Evolutionary conservation across 2,888 invertebrate species (phyloP), one percentile per base, ranked within the genome.

Genomic region (Leptinotarsa peninsularis): DNA sequence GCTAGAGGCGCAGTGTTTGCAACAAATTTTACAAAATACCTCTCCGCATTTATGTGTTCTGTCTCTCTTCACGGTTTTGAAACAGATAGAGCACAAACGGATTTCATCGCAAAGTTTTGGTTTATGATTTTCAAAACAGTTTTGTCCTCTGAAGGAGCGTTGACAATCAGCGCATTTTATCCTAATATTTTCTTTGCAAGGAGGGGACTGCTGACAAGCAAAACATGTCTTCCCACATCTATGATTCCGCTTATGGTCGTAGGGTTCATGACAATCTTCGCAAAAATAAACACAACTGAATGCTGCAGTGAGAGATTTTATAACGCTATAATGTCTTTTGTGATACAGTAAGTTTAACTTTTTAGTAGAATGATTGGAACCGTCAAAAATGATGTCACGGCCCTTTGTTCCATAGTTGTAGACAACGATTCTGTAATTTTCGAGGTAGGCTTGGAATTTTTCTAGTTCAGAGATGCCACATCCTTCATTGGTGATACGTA

Each of bases 221-320:
- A 52, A 4, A 63, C 43, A 52, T 74, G 67, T 73, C 2, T 27
- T 67, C 0, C 18, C 49, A 63, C 78, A 78, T 18, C 49, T 18
- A 60, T 76, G 78, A 2, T 49, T 23, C 14, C 54, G 49, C 71
- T 76, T 78, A 27, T 67, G 18, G 14, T 76, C n/a, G 58, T 74
- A 78, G 17, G 78, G 75, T 21, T 56, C 27, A 66, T 76, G 67
- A 67, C 79, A 80, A 13, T 49, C 14, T 70, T 75, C 72, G 60
- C 78, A 79, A 63, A 56, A 80, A 73, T 77, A 78, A 10, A 4
- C 18, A 58, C 71, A 77, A 54, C 72, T 67, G 72, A 80, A 78
- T 4, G 77, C 80, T 3, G 77, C 67, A 2, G 78, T 77, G 3
- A 78, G 68, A 18, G 72, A 75, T 1, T 72, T 74, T 15, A 79